Evolutionary conservation across 2,797 vertebrate genomes (phyloP).

Genomic region (Poecilia velifera): DNA sequence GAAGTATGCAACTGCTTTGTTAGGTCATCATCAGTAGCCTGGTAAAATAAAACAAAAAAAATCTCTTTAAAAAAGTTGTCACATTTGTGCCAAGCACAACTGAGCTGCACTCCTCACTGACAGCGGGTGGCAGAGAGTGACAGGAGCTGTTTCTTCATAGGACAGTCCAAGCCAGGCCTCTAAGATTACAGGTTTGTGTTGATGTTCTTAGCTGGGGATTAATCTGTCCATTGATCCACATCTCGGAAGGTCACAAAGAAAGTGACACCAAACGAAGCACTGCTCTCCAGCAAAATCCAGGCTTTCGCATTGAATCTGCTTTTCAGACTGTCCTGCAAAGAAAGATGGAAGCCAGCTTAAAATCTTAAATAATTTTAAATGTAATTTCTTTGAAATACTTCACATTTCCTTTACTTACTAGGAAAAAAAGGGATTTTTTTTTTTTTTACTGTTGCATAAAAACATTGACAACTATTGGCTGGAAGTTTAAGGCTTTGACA

Average conservation of each 20-base stretch:
- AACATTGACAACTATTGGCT: neutral
- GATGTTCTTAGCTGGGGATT: slow-evolving; percentile 7
- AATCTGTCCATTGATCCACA: slow-evolving; percentile 1
- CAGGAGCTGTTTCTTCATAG: neutral
- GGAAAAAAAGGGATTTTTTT: neutral
- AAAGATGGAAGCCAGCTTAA: neutral
- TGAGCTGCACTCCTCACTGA: neutral
- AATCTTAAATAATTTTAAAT: neutral
- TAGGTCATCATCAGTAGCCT: neutral
- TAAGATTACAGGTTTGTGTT: slow-evolving; percentile 43
- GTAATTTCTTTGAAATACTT: neutral
- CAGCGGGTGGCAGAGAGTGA: neutral
- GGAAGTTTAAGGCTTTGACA: neutral
- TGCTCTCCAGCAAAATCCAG: slow-evolving; percentile 11
- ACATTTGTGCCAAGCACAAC: neutral
- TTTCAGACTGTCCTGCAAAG: slow-evolving; percentile 1
- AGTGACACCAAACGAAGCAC: slow-evolving; percentile 26
- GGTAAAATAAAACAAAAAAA: neutral
- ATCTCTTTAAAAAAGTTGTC: neutral
- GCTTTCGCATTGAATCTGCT: neutral
- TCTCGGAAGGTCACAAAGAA: slow-evolving; percentile 40
- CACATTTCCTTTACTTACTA: neutral
- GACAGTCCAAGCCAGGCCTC: slow-evolving; percentile 31
- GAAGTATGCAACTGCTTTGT: slow-evolving; percentile 4
- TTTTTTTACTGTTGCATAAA: no score